These are phyloP conservation scores for Dromius quadrimaculatus DNA, from an alignment of 2,888 invertebrate species.

Conservation along the genomic window DNA sequence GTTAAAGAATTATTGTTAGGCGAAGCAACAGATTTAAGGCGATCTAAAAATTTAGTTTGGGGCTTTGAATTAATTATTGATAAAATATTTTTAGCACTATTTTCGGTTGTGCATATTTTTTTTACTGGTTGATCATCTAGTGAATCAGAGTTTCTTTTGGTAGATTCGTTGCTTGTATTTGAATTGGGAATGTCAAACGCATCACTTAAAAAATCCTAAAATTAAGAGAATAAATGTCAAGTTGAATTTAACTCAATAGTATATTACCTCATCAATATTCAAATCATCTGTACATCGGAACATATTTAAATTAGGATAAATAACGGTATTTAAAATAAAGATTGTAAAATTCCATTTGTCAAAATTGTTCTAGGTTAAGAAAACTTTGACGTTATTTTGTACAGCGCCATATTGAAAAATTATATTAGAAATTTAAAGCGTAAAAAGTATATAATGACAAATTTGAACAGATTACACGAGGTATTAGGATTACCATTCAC, in stretches of 20 bases:
- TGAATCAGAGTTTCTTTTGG: slow-evolving; percentile 18
- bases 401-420: slow-evolving; percentile 8
- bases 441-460: neutral
- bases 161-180: slow-evolving; percentile 14
- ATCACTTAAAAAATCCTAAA: slow-evolving; percentile 43
- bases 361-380: slow-evolving; percentile 16
- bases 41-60: neutral
- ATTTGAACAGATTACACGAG: neutral
- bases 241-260: neutral
- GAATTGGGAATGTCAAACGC: slow-evolving; percentile 19
- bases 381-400: slow-evolving; percentile 6
- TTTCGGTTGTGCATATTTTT: slow-evolving; percentile 10
- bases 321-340: too few relatives aligned
- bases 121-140: slow-evolving; percentile 28
- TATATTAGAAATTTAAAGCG: neutral
- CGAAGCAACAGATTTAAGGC: neutral
- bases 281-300: slow-evolving; percentile 46
- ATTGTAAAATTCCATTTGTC: slow-evolving; percentile 3
- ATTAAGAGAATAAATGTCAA: neutral
- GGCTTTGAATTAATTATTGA: slow-evolving; percentile 25
- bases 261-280: slow-evolving; percentile 41
- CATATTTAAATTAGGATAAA: slow-evolving; percentile 29
- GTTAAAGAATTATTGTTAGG: neutral
- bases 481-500: neutral
- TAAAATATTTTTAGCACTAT: slow-evolving; percentile 18